Percentiles rank a stretch among this genome's conserved stretches.
phyloP scores from a whole-genome alignment of 2,113 vertebrate genomes.

The Solenodon paradoxus region DNA sequence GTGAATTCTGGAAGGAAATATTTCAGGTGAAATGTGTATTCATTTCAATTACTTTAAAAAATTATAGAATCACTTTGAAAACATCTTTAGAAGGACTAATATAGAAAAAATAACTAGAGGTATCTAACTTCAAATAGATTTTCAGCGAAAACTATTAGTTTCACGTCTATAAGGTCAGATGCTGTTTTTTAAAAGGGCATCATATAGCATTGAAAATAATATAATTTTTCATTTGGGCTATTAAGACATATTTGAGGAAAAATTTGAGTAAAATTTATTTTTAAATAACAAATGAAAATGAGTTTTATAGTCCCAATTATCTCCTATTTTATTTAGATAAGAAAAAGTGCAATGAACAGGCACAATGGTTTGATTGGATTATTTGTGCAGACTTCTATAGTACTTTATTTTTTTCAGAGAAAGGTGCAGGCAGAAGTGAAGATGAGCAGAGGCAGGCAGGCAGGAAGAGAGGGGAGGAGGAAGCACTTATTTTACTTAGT shows the following conservation, averaged over 20 bases:
- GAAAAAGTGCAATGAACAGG: background rate
- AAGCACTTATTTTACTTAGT: too few species aligned
- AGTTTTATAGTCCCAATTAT: background rate
- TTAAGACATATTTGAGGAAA: slow-evolving; percentile 30
- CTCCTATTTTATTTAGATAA: slow-evolving; percentile 24
- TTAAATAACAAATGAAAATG: slow-evolving; percentile 44
- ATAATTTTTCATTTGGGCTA: slow-evolving; percentile 54
- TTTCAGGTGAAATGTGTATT: background rate
- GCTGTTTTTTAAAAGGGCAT: slow-evolving; percentile 58
- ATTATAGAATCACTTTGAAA: background rate
- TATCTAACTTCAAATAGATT: slow-evolving; percentile 13
- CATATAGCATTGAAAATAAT: slow-evolving; percentile 39
- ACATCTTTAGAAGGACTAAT: background rate
- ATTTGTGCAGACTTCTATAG: background rate
- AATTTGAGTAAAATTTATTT: slow-evolving; percentile 55
- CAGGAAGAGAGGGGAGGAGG: too few species aligned
- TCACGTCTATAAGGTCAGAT: slow-evolving; percentile 47
- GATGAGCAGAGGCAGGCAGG: too few species aligned
- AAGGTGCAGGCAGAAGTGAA: too few species aligned
- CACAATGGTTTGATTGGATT: background rate
- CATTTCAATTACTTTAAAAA: slow-evolving; percentile 15
- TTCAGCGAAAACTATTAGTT: slow-evolving; percentile 55
- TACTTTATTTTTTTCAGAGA: too few species aligned
- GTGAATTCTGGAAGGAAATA: background rate
- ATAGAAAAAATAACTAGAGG: slow-evolving; percentile 20